phyloP scores from a whole-genome alignment of 2,797 vertebrate genomes.

The Pangasius macronema region DNA sequence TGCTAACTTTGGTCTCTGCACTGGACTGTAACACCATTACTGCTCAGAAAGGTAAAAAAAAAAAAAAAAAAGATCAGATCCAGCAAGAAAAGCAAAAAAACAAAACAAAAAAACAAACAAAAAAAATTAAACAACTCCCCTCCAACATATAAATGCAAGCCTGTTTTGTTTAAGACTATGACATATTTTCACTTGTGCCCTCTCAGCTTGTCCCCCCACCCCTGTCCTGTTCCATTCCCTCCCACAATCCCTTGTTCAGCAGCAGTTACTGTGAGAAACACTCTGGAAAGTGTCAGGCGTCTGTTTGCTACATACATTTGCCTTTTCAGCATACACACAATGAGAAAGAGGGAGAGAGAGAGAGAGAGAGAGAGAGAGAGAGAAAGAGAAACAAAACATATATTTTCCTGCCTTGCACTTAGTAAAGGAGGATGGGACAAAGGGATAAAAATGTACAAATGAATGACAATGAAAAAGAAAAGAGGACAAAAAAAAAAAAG shows the following conservation, averaged over 20 bases:
- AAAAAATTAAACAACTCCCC: constrained; percentile 36
- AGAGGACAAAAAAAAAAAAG: constrained; percentile 55
- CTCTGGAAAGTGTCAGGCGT: constrained; percentile 62
- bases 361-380: not conserved
- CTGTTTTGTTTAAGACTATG: constrained; percentile 62
- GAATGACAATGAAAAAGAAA: constrained; percentile 57
- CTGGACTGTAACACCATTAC: constrained; percentile 64
- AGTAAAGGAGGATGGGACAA: constrained; percentile 54
- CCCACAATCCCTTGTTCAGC: constrained; percentile 68
- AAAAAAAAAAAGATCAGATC: constrained; percentile 31
- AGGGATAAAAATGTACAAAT: constrained; percentile 52
- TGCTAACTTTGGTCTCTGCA: constrained; percentile 89
- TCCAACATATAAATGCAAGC: constrained; percentile 60
- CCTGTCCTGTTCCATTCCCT: constrained; percentile 36
- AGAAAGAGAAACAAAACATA: constrained; percentile 34
- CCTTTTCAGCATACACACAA: constrained; percentile 53
- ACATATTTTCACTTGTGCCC: constrained; percentile 57
- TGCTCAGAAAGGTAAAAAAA: constrained; percentile 53
- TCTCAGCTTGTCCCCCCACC: constrained; percentile 36
- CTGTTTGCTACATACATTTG: constrained; percentile 76
- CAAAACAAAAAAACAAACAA: not conserved
- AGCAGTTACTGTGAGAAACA: constrained; percentile 67
- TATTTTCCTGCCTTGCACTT: constrained; percentile 58
- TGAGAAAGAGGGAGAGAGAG: not conserved
- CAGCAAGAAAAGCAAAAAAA: constrained; percentile 30